Evolutionary conservation across 2,113 vertebrate genomes (phyloP).

Genomic region (Struthio camelus): DNA sequence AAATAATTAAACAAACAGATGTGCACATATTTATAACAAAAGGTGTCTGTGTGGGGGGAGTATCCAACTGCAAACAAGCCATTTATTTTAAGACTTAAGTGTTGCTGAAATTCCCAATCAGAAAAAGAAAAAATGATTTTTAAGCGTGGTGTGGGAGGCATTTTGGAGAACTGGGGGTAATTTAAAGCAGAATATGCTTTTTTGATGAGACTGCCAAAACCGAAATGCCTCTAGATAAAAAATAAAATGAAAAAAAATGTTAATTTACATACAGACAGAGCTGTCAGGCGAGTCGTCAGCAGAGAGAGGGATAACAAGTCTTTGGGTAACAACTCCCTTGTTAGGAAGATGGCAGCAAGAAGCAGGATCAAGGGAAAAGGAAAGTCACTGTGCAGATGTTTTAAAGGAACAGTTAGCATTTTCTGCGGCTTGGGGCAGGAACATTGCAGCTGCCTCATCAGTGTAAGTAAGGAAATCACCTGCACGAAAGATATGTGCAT

Average conservation of each 20-base stretch:
- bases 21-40: constrained; percentile 64
- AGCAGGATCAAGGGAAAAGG: constrained; percentile 52
- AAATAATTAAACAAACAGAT: constrained; percentile 67
- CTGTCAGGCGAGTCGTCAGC: constrained; percentile 65
- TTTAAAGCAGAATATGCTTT: constrained; percentile 70
- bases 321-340: constrained; percentile 69
- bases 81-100: constrained; percentile 70
- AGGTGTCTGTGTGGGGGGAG: constrained; percentile 26
- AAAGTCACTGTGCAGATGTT: constrained; percentile 49
- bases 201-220: constrained; percentile 75
- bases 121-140: constrained; percentile 67
- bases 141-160: constrained; percentile 56
- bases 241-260: constrained; percentile 49
- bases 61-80: constrained; percentile 65
- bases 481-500: background rate
- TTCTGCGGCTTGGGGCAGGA: background rate
- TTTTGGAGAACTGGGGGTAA: constrained; percentile 65
- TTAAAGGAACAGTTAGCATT: constrained; percentile 55
- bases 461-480: background rate
- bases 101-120: constrained; percentile 66
- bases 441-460: background rate
- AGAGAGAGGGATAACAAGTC: constrained; percentile 71
- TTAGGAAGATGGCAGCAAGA: constrained; percentile 54
- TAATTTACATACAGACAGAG: constrained; percentile 77
- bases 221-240: constrained; percentile 63